Evolutionary conservation across 2,888 invertebrate genomes (phyloP).

Genomic region (Yponomeuta malinellus): DNA sequence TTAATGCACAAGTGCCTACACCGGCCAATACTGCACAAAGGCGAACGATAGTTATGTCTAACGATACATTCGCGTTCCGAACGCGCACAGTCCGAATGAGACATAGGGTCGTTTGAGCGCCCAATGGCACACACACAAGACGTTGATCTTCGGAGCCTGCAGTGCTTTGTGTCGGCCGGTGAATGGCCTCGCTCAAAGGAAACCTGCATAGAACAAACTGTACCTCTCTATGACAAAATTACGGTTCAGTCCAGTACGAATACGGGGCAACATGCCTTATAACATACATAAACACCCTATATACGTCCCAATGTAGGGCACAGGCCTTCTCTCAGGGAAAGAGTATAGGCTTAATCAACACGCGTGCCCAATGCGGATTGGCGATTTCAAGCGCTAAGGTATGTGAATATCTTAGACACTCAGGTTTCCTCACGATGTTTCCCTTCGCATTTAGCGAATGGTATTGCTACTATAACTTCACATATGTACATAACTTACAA

Average conservation of each 20-base stretch:
- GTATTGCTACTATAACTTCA: too few relatives aligned
- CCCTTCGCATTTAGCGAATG: too few relatives aligned
- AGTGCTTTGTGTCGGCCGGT: conserved; percentile 57
- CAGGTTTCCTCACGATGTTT: too few relatives aligned
- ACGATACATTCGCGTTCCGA: conserved; percentile 40
- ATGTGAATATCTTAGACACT: too few relatives aligned
- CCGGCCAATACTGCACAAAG: conserved; percentile 53
- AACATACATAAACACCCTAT: too few relatives aligned
- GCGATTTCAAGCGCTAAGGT: too few relatives aligned
- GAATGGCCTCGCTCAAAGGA: conserved; percentile 50
- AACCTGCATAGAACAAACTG: conserved; percentile 43
- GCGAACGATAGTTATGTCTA: conserved; percentile 26
- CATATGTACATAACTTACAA: too few relatives aligned
- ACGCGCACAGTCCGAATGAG: conserved; percentile 30
- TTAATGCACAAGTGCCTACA: conserved; percentile 56
- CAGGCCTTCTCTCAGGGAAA: too few relatives aligned
- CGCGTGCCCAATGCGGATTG: too few relatives aligned
- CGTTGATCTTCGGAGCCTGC: conserved; percentile 51
- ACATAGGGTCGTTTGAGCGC: conserved; percentile 45
- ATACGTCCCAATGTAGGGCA: too few relatives aligned
- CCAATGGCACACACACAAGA: conserved; percentile 45
- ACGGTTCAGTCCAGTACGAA: conserved; percentile 28
- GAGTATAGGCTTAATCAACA: too few relatives aligned
- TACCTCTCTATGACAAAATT: conserved; percentile 43
- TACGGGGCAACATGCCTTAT: conserved; percentile 5